Base-by-base conservation (phyloP, 2,113 vertebrate species). In the Sinocyclocheilus anophthalmus region DNA sequence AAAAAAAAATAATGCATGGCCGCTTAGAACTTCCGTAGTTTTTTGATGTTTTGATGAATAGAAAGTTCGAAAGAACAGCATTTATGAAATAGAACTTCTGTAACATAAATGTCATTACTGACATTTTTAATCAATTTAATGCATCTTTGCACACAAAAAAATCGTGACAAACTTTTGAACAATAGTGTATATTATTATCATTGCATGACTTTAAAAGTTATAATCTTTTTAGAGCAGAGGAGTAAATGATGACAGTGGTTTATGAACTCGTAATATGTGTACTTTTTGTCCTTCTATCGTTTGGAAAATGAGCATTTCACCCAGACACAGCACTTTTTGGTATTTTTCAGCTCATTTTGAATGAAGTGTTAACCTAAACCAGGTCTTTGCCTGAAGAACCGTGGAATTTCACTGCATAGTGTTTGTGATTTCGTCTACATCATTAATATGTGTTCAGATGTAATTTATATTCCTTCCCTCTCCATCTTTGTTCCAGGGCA, bases 401-500 rank as follows among this genome's bases (percentile, higher is more conserved):
- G 1, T 55, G 53, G 1, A 18, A 55, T 55, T 55, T 55, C 14
- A n/a, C 11, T 48, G 72, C 30, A 37, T 20, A 70, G 18, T 3
- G 3, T 70, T 37, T 37, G 14, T 70, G 9, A 9, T 70, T 37
- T 70, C 14, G 20, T 8, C 3, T 37, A 3, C 18, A 70, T 9
- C 5, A 10, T 63, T 3, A 9, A 5, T 11, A 18, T 30, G 50
- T 59, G 39, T n/a, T 79, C 11, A 45, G 5, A 42, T 24, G 4
- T 67, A 26, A 81, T 48, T 78, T 80, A 4, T 42, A 48, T 37
- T 61, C 39, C 22, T 55, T 24, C 5, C 59, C 5, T 76, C 24
- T 53, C 12, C 57, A 5, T 65, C 9, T 73, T 91, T 5, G 84
- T 90, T 42, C 24, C 95, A 99, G 97, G 97, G 98, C 98, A 93